Evolutionary conservation across 2,797 vertebrate genomes (phyloP).

Genomic region (Parauchenoglanis ngamensis): DNA sequence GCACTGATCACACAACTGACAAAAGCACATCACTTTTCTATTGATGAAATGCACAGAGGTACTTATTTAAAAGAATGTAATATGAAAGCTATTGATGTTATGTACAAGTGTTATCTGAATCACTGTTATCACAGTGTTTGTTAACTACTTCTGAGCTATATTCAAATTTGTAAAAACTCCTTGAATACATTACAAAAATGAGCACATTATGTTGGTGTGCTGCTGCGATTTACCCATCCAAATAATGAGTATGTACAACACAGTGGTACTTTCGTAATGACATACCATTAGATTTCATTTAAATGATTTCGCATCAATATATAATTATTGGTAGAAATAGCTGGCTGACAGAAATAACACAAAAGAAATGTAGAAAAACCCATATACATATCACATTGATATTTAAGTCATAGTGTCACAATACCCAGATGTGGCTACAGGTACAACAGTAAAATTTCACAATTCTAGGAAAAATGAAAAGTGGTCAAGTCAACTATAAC

Average conservation of each 20-base stretch:
- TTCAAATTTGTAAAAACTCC: background rate
- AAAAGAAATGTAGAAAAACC: background rate
- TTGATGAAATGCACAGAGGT: background rate
- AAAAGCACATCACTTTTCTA: background rate
- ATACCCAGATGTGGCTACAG: background rate
- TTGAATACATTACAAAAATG: background rate
- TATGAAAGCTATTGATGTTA: background rate
- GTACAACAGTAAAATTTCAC: background rate
- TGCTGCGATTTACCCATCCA: background rate
- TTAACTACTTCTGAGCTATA: background rate
- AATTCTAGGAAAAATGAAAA: background rate
- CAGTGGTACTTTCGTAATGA: background rate
- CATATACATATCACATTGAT: background rate
- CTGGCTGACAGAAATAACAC: background rate
- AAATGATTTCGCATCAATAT: background rate
- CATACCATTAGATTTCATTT: background rate
- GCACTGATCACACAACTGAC: conserved; percentile 4
- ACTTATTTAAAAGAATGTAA: background rate
- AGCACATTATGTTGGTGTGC: background rate
- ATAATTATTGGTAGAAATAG: background rate
- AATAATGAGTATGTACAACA: background rate
- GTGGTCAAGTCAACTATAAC: background rate
- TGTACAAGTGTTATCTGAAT: background rate
- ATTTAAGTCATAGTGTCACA: background rate
- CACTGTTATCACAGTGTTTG: background rate